Conservation (phyloP, 2,113 vertebrate species). For the Agelaius tricolor region DNA sequence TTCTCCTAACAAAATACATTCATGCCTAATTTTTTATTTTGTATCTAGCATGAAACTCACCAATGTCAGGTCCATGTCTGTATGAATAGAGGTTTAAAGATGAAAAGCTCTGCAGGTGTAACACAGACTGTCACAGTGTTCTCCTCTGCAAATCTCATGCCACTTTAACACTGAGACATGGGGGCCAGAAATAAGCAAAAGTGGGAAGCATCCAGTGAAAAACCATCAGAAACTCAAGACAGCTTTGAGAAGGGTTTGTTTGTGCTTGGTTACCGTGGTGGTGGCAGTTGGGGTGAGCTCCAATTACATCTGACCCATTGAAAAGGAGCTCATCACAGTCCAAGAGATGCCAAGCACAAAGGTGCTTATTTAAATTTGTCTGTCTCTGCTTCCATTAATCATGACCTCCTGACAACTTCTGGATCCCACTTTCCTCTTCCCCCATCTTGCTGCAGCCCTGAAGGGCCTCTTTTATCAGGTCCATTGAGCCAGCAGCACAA, state of each 20-base stretch:
- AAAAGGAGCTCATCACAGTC: neutral
- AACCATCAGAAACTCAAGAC: neutral
- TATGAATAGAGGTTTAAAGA: neutral
- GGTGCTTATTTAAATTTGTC: neutral
- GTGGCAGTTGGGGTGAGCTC: neutral
- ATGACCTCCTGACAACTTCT: neutral
- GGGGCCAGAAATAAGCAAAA: neutral
- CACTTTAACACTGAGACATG: neutral
- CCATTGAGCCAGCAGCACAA: neutral
- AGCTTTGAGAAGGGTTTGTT: neutral
- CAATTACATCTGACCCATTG: neutral
- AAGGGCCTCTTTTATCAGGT: neutral
- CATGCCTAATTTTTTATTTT: neutral
- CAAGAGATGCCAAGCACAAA: neutral
- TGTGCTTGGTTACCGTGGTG: neutral
- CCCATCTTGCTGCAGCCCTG: neutral
- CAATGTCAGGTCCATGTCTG: neutral
- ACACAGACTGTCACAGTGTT: neutral
- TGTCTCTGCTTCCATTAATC: neutral
- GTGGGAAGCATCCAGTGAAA: neutral
- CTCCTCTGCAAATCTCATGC: neutral
- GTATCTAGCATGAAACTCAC: neutral
- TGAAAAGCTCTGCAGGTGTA: neutral
- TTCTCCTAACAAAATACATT: neutral
- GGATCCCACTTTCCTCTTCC: neutral